phyloP scores from a whole-genome alignment of 64 coral and sea anemone genomes.

The Montipora capricornis region DNA sequence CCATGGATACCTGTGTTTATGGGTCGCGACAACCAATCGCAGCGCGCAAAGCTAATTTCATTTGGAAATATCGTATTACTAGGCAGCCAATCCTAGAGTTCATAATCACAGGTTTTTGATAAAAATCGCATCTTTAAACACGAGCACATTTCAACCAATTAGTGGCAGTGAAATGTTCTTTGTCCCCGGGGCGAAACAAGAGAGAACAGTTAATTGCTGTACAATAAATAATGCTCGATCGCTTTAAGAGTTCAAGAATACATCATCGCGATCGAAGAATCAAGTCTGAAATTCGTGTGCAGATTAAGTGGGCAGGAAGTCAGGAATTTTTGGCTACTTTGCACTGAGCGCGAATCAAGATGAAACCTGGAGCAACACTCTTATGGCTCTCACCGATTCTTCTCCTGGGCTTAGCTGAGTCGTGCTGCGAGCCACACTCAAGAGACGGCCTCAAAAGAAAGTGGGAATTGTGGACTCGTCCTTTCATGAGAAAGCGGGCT shows the following conservation, averaged over 20 bases:
- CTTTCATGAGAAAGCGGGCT: slow-evolving; percentile 77
- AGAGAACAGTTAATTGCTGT: slow-evolving; percentile 84
- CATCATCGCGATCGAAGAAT: slow-evolving; percentile 45
- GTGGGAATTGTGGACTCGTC: slow-evolving; percentile 74
- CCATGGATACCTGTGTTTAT: slow-evolving; percentile 67
- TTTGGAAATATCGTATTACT: slow-evolving; percentile 85
- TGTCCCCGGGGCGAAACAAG: slow-evolving; percentile 87
- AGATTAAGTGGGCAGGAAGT: slow-evolving; percentile 52
- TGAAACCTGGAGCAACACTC: slow-evolving; percentile 30
- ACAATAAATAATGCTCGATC: slow-evolving; percentile 82
- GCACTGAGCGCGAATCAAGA: background rate
- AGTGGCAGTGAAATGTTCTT: slow-evolving; percentile 83
- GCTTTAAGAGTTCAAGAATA: slow-evolving; percentile 64
- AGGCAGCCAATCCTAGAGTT: slow-evolving; percentile 72
- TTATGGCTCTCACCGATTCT: slow-evolving; percentile 51
- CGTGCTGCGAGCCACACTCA: slow-evolving; percentile 58
- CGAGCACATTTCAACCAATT: slow-evolving; percentile 91
- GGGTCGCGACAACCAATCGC: slow-evolving; percentile 63
- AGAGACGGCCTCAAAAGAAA: slow-evolving; percentile 57
- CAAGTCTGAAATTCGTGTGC: background rate
- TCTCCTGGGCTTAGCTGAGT: slow-evolving; percentile 14
- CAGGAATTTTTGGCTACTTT: slow-evolving; percentile 18
- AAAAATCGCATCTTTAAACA: slow-evolving; percentile 91
- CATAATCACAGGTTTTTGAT: slow-evolving; percentile 81
- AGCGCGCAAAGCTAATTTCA: slow-evolving; percentile 58